These are phyloP conservation scores for Meganola albula DNA, from an alignment of 2,888 invertebrate genomes.

Conservation along the genomic window DNA sequence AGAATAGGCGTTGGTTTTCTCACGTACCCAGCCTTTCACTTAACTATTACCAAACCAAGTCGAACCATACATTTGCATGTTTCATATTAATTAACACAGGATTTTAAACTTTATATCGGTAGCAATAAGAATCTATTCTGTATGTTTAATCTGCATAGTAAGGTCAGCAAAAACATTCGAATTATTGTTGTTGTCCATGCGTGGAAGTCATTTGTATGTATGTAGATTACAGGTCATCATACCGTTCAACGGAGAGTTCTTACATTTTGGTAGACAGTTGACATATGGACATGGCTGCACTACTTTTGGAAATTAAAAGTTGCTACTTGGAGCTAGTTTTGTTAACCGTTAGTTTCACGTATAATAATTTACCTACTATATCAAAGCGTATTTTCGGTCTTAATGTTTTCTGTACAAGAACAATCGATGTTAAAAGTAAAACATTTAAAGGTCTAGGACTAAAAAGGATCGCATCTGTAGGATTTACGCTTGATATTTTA, in stretches of 20 bases:
- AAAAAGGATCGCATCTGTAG: too few relatives aligned
- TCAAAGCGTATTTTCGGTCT: too few relatives aligned
- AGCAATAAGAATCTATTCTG: conserved; percentile 16
- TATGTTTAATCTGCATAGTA: conserved; percentile 6
- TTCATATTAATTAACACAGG: conserved; percentile 6
- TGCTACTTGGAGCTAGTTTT: conserved; percentile 26
- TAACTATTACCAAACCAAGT: conserved; percentile 64
- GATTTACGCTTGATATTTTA: too few relatives aligned
- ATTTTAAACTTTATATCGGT: conserved; percentile 38
- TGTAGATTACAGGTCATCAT: conserved; percentile 73
- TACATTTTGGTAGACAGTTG: conserved; percentile 48
- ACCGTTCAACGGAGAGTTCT: conserved; percentile 55
- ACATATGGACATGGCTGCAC: conserved; percentile 52
- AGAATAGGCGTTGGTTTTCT: conserved; percentile 69
- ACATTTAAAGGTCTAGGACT: too few relatives aligned
- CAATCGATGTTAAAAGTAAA: too few relatives aligned
- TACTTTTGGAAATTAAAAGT: conserved; percentile 29
- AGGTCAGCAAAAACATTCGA: conserved; percentile 44
- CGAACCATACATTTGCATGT: conserved; percentile 17
- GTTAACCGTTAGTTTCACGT: too few relatives aligned
- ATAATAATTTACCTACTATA: too few relatives aligned
- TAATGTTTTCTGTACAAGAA: too few relatives aligned
- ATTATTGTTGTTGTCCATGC: conserved; percentile 71
- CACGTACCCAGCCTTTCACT: conserved; percentile 73
- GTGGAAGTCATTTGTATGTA: conserved; percentile 70